phyloP scores from a whole-genome alignment of 2,888 invertebrate genomes.

The Scaptomyza tumidula region DNA sequence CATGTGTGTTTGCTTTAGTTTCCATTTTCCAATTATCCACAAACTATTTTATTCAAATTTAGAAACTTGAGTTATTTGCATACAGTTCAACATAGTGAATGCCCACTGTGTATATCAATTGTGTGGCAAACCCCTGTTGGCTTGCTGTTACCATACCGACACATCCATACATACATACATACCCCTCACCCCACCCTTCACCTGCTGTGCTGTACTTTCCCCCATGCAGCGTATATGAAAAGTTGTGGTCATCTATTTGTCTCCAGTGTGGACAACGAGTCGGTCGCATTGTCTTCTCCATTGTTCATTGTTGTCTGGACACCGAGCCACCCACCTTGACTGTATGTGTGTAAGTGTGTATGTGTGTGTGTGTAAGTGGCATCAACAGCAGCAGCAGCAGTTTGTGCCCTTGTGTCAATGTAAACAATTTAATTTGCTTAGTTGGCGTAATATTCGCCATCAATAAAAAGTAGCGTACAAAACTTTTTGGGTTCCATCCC shows the following conservation, averaged over 20 bases:
- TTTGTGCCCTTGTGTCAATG: constrained; percentile 52
- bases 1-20: background rate
- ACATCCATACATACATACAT: background rate
- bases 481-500: constrained; percentile 13
- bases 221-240: constrained; percentile 22
- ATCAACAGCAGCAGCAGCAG: constrained; percentile 12
- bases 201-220: background rate
- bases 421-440: constrained; percentile 80
- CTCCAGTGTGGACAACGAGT: constrained; percentile 27
- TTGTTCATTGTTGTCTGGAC: constrained; percentile 60
- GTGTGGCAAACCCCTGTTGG: background rate
- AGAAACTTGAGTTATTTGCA: background rate
- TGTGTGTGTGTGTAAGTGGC: constrained; percentile 1
- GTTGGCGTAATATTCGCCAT: constrained; percentile 79
- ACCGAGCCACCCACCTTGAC: constrained; percentile 47
- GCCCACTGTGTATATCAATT: constrained; percentile 24
- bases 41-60: background rate
- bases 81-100: background rate
- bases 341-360: constrained; percentile 11
- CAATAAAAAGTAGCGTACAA: constrained; percentile 62
- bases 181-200: background rate
- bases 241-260: constrained; percentile 62
- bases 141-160: background rate
- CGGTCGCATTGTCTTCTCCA: constrained; percentile 35
- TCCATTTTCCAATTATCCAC: background rate